Base-by-base conservation (phyloP, 1,140 invertebrate species). In the Ganaspis sp. region DNA sequence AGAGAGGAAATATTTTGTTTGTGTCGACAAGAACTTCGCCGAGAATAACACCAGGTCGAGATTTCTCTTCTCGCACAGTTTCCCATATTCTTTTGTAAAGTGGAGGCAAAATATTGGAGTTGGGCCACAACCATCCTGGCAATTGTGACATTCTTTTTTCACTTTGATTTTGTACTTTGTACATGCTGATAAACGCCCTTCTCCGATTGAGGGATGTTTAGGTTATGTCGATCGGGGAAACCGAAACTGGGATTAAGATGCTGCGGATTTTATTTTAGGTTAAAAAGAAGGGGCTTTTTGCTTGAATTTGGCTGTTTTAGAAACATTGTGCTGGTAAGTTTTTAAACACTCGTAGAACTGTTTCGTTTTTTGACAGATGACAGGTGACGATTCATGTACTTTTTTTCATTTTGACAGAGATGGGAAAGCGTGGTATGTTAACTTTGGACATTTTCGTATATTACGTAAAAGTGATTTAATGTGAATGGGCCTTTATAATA, bases 1-100 rank as follows among this genome's bases (percentile, higher is more conserved):
- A 86, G 8, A 95, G 84, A 11, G 92, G 92, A 81, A 94, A 94
- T 1, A 94, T 88, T 79, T 92, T 91, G 42, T 92, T 92, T 9
- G 94, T 95, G 73, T 94, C 92, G 37, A 94, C 93, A 4, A 91
- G 80, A 5, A 88, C 17, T 72, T 91, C 89, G 0, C 80, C 76
- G 54, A 88, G 84, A 64, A 85, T 76, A 11, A 79, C 76, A 23
- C 83, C 85, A 8, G 84, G 42, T 54, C 77, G 83, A 34, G 80
- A 73, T 49, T 81, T 81, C 38, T 90, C 87, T 11, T 91, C 88
- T 79, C 86, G 85, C 15, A 93, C 92, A 45, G 87, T 77, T 69
- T 91, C 88, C 90, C 92, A 92, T 1, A 93, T 88, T 78, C 89
- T 86, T 70, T 89, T 88, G 79, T 93, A 93, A 6, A 92, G 75